Evolutionary conservation across 92 coral and sea anemone species (phyloP).

Genomic region (Porites cylindrica): DNA sequence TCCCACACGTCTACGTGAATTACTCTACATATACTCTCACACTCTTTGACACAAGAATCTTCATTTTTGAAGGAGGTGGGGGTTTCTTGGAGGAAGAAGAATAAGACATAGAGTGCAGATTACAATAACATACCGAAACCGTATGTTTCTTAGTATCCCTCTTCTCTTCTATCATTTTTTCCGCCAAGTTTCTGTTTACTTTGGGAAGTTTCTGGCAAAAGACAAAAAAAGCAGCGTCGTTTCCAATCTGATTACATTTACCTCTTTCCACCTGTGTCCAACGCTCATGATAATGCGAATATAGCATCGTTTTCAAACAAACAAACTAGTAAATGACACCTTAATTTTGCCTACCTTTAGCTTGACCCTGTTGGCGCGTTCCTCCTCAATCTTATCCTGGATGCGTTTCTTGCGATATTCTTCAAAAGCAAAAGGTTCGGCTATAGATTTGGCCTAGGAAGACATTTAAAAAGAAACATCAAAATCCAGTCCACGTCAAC

Average conservation of each 20-base stretch:
- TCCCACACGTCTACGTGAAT: too few relatives aligned
- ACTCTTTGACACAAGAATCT: too few relatives aligned
- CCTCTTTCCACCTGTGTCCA: too few relatives aligned
- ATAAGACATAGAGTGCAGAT: too few relatives aligned
- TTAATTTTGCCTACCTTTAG: slow-evolving; percentile 39
- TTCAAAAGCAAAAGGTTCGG: slow-evolving; percentile 98
- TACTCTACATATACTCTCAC: too few relatives aligned
- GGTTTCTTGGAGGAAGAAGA: too few relatives aligned
- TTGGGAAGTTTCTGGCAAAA: slow-evolving; percentile 83
- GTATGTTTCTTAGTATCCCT: slow-evolving; percentile 47
- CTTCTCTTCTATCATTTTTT: slow-evolving; percentile 80
- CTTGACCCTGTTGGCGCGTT: slow-evolving; percentile 89
- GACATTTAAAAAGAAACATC: neutral
- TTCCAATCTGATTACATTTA: neutral
- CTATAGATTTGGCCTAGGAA: slow-evolving; percentile 89
- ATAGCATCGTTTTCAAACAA: too few relatives aligned
- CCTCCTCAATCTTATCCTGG: slow-evolving; percentile 91
- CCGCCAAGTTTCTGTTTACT: slow-evolving; percentile 90
- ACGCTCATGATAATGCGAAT: too few relatives aligned
- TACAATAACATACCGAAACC: neutral
- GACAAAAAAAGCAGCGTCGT: too few relatives aligned
- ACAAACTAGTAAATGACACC: too few relatives aligned
- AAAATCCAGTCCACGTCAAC: neutral
- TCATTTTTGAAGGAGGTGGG: too few relatives aligned
- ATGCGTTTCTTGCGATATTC: slow-evolving; percentile 95